Conservation (phyloP, 2,113 vertebrate species). For the Poecilia latipinna region DNA sequence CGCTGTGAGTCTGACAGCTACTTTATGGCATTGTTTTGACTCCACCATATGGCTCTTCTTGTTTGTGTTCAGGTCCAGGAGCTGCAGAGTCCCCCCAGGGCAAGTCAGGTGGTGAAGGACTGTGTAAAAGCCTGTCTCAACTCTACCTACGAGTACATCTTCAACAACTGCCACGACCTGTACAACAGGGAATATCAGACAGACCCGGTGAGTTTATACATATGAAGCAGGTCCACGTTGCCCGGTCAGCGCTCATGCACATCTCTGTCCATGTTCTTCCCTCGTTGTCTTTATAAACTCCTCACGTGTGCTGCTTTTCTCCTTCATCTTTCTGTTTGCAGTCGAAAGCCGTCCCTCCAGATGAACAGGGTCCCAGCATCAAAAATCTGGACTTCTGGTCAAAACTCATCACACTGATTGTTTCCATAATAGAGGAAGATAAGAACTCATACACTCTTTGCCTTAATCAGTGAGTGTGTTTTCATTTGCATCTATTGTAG, state of each 20-base stretch:
- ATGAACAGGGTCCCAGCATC: conserved; percentile 96
- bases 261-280: background rate
- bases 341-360: conserved; percentile 91
- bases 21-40: conserved; percentile 4
- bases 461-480: conserved; percentile 93
- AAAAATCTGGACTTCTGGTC: conserved; percentile 99
- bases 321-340: conserved; percentile 54
- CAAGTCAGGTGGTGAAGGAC: conserved; percentile 97
- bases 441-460: conserved; percentile 98
- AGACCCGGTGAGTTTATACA: conserved; percentile 84
- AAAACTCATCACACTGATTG: conserved; percentile 97
- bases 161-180: conserved; percentile 96
- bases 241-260: background rate
- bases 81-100: conserved; percentile 93
- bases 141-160: conserved; percentile 97
- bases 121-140: conserved; percentile 97
- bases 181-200: conserved; percentile 96
- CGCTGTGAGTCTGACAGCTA: background rate
- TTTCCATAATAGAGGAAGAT: conserved; percentile 98
- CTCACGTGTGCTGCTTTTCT: background rate
- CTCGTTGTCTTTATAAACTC: background rate
- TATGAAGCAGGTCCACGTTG: background rate
- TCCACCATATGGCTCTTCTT: conserved; percentile 20
- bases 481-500: background rate
- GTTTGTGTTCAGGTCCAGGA: conserved; percentile 89